Evolutionary conservation across 2,888 invertebrate genomes (phyloP).

Genomic region (Melanostoma mellinum): DNA sequence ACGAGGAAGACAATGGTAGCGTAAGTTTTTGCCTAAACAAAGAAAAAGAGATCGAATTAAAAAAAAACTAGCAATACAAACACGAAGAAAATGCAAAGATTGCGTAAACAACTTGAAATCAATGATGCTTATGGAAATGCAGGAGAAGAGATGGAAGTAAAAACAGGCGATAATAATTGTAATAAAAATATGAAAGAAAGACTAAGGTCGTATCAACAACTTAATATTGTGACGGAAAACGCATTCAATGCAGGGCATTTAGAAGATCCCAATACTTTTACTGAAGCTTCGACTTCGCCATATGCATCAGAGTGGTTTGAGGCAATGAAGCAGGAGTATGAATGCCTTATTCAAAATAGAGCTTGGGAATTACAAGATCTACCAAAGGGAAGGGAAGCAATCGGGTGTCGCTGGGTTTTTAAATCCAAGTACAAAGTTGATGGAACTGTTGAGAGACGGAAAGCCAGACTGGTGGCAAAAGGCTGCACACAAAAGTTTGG

Average conservation of each 20-base stretch:
- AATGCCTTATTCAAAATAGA: constrained; percentile 67
- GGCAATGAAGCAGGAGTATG: constrained; percentile 74
- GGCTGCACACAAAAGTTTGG: constrained; percentile 23
- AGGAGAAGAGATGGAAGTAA: background rate
- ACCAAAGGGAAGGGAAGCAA: constrained; percentile 1
- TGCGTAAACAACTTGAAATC: no score
- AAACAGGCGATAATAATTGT: background rate
- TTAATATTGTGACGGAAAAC: no score
- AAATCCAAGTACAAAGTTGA: constrained; percentile 19
- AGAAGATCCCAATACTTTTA: constrained; percentile 4
- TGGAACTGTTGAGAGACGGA: constrained; percentile 22
- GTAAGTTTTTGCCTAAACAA: no score
- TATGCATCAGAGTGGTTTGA: background rate
- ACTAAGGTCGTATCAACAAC: no score
- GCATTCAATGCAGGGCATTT: background rate
- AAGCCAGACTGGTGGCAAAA: constrained; percentile 30
- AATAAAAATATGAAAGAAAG: no score
- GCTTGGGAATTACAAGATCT: constrained; percentile 65
- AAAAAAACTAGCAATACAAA: no score
- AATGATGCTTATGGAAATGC: no score
- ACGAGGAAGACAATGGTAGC: no score
- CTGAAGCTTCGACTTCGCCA: background rate
- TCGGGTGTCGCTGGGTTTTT: constrained; percentile 26
- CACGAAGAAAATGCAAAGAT: no score
- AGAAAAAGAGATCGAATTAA: no score